phyloP scores from a whole-genome alignment of 2,113 vertebrate genomes.

The Cryptotis parvus region DNA sequence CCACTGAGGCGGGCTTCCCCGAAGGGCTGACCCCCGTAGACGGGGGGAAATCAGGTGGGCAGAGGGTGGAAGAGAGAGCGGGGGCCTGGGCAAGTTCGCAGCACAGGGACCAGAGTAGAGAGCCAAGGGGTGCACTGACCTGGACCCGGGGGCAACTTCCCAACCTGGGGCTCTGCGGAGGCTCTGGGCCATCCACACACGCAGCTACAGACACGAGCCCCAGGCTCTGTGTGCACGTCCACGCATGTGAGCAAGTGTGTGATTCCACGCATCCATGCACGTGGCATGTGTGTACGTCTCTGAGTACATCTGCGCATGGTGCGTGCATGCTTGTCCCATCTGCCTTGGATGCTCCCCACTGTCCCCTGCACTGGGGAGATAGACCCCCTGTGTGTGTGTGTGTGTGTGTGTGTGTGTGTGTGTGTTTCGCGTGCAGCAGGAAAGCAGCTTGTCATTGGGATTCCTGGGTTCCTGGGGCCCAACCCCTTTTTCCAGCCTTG shows the following conservation, averaged over 20 bases:
- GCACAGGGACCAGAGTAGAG: neutral
- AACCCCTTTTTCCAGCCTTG: neutral
- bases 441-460: neutral
- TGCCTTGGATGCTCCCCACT: too few relatives aligned
- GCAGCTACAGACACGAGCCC: neutral
- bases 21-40: neutral
- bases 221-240: too few relatives aligned
- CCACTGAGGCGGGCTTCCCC: neutral
- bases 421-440: too few relatives aligned
- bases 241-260: too few relatives aligned
- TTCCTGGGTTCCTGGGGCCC: conserved; percentile 18
- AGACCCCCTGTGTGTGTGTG: too few relatives aligned
- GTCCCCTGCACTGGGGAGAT: too few relatives aligned
- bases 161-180: neutral
- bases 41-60: neutral
- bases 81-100: neutral
- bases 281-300: too few relatives aligned
- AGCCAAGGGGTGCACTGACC: neutral
- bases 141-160: neutral
- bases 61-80: neutral
- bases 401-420: too few relatives aligned
- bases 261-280: too few relatives aligned
- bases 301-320: too few relatives aligned
- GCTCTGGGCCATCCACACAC: neutral
- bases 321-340: too few relatives aligned